Base-by-base conservation (phyloP, 1,140 invertebrate genomes). In the Diachasma alloeum region DNA sequence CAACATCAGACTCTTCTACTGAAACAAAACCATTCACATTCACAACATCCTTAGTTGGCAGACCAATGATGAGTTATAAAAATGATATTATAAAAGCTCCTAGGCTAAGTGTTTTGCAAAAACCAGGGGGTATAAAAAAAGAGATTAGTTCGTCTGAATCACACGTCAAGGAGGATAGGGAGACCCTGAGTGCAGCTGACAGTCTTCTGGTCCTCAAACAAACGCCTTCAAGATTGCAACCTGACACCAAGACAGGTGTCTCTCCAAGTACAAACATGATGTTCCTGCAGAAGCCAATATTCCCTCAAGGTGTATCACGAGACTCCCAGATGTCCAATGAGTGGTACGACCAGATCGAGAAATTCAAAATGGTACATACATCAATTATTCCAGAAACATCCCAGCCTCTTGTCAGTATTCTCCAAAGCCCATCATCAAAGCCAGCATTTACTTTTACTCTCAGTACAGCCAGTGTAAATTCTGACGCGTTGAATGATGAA, bases 71-170 rank as follows among this genome's bases (percentile, higher is more conserved):
- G 10, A 82, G 26, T 75, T 83, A 79, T 19, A 5, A 44, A 0
- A 85, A 83, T 15, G 68, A 79, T 53, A 74, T 87, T 0, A 59
- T 88, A 24, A 83, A 85, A 74, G 83, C 84, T 0, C 79, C 87
- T 0, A 85, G 80, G 19, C 63, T 88, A 0, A 85, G 75, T 24
- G 17, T 85, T 0, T 44, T 81, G 24, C 80, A 82, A 11, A 78
- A 75, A 8, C 71, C 78, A 31, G 74, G 67, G 11, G 63, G 72
- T n/a, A 15, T 4, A 13, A 1, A n/a, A 4, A 56, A n/a, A 0
- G 59, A 66, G 10, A 26, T 17, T 11, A 75, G 68, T 39, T 24
- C 68, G 3, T 22, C 17, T 44, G 71, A 71, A 70, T 37, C 44
- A 17, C 24, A 26, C 13, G 13, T 13, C 8, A 26, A 74, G 36